These are phyloP conservation scores for Clarias pachynema DNA, from an alignment of 2,797 vertebrate species.

Conservation along the genomic window DNA sequence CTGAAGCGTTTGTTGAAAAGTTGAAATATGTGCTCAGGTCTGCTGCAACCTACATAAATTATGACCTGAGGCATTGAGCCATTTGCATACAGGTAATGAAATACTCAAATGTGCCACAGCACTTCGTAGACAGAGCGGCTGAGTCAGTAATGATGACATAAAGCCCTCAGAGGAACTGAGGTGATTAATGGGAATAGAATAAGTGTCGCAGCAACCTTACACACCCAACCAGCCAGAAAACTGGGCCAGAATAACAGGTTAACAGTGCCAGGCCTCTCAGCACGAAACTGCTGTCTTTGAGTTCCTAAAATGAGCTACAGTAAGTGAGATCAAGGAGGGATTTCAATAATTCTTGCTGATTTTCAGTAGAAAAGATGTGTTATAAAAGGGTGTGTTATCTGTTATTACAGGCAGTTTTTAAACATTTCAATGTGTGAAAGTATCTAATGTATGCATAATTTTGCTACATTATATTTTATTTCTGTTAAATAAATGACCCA, in stretches of 20 bases:
- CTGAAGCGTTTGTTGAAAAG: conserved; percentile 58
- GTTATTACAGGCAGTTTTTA: not conserved
- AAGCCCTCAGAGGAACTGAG: conserved; percentile 67
- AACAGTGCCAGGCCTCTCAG: conserved; percentile 64
- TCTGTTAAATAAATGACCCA: not conserved
- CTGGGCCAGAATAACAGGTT: conserved; percentile 77
- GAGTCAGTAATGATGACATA: conserved; percentile 75
- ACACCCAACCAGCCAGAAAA: conserved; percentile 67
- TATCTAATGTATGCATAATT: too few relatives aligned
- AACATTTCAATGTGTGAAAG: not conserved
- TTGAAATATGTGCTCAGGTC: conserved; percentile 61
- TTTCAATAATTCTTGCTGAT: conserved; percentile 17
- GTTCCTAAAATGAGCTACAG: conserved; percentile 32
- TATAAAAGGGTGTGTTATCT: not conserved
- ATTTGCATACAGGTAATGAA: conserved; percentile 72
- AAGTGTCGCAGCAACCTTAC: conserved; percentile 62
- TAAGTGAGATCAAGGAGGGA: conserved; percentile 38
- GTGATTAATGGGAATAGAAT: conserved; percentile 70
- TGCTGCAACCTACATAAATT: conserved; percentile 70
- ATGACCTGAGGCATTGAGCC: conserved; percentile 67
- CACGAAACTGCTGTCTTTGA: conserved; percentile 27
- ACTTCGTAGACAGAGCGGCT: conserved; percentile 65
- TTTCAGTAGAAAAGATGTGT: conserved; percentile 20
- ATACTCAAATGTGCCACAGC: conserved; percentile 71
- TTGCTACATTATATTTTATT: not conserved